These are phyloP conservation scores for Drosophila dunni DNA, from an alignment of 1,140 invertebrate genomes.

Conservation along the genomic window DNA sequence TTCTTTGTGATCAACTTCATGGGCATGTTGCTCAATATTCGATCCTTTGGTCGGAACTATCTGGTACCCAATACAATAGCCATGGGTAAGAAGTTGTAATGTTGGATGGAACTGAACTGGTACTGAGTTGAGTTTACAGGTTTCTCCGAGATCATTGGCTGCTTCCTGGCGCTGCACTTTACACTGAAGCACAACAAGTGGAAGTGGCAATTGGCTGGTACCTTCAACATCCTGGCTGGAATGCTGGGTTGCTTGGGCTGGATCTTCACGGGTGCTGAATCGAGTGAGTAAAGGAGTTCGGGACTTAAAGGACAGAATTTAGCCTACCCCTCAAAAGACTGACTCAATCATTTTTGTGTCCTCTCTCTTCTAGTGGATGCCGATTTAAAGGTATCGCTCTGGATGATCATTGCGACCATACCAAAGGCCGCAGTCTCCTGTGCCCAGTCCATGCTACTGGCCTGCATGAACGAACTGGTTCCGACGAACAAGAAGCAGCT, in stretches of 20 bases:
- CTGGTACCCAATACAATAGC: constrained; percentile 83
- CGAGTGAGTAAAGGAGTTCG: constrained; percentile 29
- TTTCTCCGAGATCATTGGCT: constrained; percentile 80
- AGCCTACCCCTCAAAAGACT: too few relatives aligned
- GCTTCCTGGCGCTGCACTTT: constrained; percentile 78
- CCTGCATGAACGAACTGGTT: constrained; percentile 79
- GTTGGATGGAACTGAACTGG: too few relatives aligned
- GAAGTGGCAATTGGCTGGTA: constrained; percentile 80
- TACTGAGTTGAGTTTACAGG: constrained; percentile 34
- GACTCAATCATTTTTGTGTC: too few relatives aligned
- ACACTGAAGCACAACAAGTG: constrained; percentile 76
- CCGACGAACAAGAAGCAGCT: constrained; percentile 73
- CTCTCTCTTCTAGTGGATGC: constrained; percentile 58
- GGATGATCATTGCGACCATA: constrained; percentile 82
- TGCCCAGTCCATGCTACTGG: constrained; percentile 78
- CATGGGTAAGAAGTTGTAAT: constrained; percentile 70
- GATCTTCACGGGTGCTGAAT: constrained; percentile 63
- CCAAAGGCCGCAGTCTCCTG: constrained; percentile 77
- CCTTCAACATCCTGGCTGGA: constrained; percentile 84
- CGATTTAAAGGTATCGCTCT: constrained; percentile 71
- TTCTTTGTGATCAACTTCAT: constrained; percentile 84
- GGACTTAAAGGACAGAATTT: too few relatives aligned
- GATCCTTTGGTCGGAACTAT: constrained; percentile 84
- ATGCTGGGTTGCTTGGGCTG: constrained; percentile 81
- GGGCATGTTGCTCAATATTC: constrained; percentile 84